Evolutionary conservation across 2,113 vertebrate species (phyloP).

Genomic region (Syrrhaptes paradoxus): DNA sequence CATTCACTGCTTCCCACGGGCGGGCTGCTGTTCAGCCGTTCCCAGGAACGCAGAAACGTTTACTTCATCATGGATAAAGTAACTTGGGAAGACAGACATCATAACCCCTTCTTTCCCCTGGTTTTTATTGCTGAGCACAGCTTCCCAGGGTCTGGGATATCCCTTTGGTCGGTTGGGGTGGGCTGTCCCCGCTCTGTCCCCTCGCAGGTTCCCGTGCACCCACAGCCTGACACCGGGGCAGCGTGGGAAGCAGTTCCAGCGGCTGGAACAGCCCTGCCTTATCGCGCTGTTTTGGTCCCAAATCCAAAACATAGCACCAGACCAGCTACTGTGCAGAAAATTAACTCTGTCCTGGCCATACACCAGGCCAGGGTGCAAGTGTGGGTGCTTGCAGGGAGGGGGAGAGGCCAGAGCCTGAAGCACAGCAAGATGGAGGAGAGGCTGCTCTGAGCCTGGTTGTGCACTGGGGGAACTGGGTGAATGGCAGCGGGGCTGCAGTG

Average conservation of each 20-base stretch:
- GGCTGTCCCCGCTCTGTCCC: neutral
- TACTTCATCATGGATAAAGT: neutral
- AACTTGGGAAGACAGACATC: neutral
- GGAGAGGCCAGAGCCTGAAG: neutral
- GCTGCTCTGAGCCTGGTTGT: neutral
- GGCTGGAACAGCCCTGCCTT: neutral
- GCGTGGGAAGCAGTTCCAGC: neutral
- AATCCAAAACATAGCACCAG: neutral
- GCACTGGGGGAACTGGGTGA: neutral
- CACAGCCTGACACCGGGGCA: neutral
- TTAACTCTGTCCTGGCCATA: neutral
- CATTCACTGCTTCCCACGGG: accelerated
- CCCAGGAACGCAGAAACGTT: neutral
- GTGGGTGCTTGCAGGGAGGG: neutral
- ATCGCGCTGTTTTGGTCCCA: neutral
- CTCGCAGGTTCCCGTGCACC: neutral
- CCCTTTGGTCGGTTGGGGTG: neutral
- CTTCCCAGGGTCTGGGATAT: neutral
- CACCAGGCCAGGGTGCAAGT: neutral
- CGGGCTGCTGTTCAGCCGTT: neutral
- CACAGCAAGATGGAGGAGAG: neutral
- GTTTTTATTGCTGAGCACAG: neutral
- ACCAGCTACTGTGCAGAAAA: neutral
- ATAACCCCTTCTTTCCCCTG: neutral
- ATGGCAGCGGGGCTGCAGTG: neutral